Conservation (phyloP, 2,888 invertebrate genomes). For the Zaprionus bogoriensis region DNA sequence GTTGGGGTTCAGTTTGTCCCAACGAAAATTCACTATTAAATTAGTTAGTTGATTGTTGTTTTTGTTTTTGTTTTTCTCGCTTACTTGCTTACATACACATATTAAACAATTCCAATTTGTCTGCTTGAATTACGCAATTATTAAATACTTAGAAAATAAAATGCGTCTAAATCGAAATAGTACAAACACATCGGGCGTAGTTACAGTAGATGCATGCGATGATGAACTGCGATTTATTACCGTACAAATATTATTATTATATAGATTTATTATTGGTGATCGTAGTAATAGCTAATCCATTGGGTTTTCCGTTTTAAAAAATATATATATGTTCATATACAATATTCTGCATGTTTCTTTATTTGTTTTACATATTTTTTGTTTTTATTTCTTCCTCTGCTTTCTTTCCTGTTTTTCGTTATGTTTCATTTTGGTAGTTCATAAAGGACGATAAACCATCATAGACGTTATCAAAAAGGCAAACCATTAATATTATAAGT, state of each 20-base stretch:
- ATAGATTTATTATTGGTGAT: conserved; percentile 27
- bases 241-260: conserved; percentile 28
- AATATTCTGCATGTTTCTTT: conserved; percentile 20
- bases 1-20: conserved; percentile 31
- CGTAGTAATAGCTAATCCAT: conserved; percentile 10
- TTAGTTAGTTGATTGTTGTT: conserved; percentile 40
- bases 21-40: conserved; percentile 62
- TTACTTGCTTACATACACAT: too few relatives aligned
- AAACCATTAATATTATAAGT: conserved; percentile 56
- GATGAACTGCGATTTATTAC: conserved; percentile 26
- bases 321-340: conserved; percentile 59
- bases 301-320: conserved; percentile 41
- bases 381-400: too few relatives aligned
- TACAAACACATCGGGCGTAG: conserved; percentile 37
- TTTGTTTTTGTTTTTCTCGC: conserved; percentile 8
- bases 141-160: conserved; percentile 75
- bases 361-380: conserved; percentile 17
- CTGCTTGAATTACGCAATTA: conserved; percentile 46
- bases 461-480: conserved; percentile 73
- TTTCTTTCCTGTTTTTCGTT: conserved; percentile 20
- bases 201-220: conserved; percentile 30
- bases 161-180: conserved; percentile 71
- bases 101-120: conserved; percentile 59
- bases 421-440: conserved; percentile 29
- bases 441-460: conserved; percentile 69